Evolutionary conservation across 1,140 invertebrate genomes (phyloP).

Genomic region (Philotrypesis tridentata): DNA sequence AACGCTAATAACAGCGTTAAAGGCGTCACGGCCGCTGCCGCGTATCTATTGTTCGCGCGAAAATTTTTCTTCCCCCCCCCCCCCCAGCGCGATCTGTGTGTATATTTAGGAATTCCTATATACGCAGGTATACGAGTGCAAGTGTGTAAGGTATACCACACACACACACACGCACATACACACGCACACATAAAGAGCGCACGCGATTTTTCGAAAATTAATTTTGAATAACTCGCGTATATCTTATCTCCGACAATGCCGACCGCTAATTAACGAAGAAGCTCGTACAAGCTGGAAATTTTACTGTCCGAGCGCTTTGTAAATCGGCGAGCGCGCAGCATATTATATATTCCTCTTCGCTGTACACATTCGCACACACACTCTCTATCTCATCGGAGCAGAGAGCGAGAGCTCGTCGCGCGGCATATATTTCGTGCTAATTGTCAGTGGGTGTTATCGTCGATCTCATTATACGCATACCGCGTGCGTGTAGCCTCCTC

Average conservation of each 20-base stretch:
- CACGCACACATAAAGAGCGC: too few species aligned
- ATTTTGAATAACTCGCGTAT: too few species aligned
- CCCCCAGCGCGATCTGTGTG: too few species aligned
- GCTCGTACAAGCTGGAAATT: conserved; percentile 17
- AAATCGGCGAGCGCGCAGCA: conserved; percentile 5
- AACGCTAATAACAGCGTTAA: conserved; percentile 58
- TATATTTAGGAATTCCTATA: too few species aligned
- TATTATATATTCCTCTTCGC: too few species aligned
- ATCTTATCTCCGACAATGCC: background rate
- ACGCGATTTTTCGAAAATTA: too few species aligned
- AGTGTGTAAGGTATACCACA: too few species aligned
- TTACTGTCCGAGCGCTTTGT: conserved; percentile 31
- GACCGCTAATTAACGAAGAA: conserved; percentile 32
- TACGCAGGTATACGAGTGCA: too few species aligned
- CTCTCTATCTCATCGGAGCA: background rate
- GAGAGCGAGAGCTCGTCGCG: background rate
- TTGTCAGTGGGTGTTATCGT: conserved; percentile 68
- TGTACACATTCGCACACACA: background rate
- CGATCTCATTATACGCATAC: conserved; percentile 69
- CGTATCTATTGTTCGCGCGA: too few species aligned
- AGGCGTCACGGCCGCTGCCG: conserved; percentile 44
- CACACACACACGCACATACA: too few species aligned
- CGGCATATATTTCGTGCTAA: conserved; percentile 64
- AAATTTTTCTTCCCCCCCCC: too few species aligned
- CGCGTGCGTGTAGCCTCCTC: conserved; percentile 61